Base-by-base conservation (phyloP, 2,113 vertebrate genomes). In the Indri indri region DNA sequence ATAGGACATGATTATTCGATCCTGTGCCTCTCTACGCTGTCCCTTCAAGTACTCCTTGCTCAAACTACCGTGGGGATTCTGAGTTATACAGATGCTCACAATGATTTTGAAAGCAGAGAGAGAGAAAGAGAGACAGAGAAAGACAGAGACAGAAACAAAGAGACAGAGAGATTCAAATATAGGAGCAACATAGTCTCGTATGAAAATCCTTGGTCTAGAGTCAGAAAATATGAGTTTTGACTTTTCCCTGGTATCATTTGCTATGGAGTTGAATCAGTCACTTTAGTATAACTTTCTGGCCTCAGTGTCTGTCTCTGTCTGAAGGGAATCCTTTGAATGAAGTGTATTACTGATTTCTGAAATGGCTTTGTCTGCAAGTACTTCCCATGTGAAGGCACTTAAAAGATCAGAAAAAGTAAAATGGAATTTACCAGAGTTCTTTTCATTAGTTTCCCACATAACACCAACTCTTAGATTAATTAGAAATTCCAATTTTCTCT, bases 361-460 rank as follows among this genome's bases (percentile, higher is more conserved):
- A 89, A 76, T 57, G 32, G 3, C 40, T 54, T 93, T 92, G 45
- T 86, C 91, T 86, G 3, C 50, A n/a, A 96, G 40, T 2, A 70
- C n/a, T 83, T 93, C 12, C 37, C 37, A 89, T 66, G 47, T 57
- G 73, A 86, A 34, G 42, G 3, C 50, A 68, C 8, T 89, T 91
- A 50, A 1, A 92, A 57, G 18, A 95, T 57, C 23, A 59, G 59
- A 74, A 88, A 77, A 87, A 16, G 9, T 66, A 76, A 92, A 94
- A 61, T 90, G 45, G 80, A 84, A 95, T 95, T 92, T 97, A 90
- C 84, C 63, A 90, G 92, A 97, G 97, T 25, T 12, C 30, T 93
- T 95, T 91, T 83, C 68, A 92, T 97, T 96, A 65, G 71, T 96
- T 97, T 95, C 10, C 16, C 50, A 91, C 30, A 23, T 54, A 57